Percentiles rank a stretch among this genome's conserved stretches.
Evolutionary conservation across 2,113 vertebrate genomes (phyloP).

Genomic region (Bubo scandiacus): DNA sequence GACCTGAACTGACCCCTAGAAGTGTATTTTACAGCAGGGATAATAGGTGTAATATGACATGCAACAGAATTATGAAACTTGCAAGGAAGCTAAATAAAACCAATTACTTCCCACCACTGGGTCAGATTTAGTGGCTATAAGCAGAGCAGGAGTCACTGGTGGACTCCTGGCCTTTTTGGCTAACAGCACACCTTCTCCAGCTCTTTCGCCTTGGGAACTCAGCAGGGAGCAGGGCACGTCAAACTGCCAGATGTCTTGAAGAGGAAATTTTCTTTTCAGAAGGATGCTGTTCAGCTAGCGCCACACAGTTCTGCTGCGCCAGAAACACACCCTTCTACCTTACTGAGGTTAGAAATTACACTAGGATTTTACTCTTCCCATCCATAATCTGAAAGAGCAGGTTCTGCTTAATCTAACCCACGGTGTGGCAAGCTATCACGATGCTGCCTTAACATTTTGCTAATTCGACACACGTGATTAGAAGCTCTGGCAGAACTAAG

Average conservation of each 20-base stretch:
- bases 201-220: neutral
- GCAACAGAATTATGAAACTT: neutral
- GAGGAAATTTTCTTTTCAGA: neutral
- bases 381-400: neutral
- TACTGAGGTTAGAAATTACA: neutral
- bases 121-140: neutral
- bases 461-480: slow-evolving; percentile 10
- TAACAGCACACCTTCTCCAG: neutral
- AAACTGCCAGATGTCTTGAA: neutral
- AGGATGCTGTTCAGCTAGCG: neutral
- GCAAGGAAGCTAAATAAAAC: neutral
- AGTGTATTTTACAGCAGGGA: neutral
- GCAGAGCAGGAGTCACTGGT: neutral
- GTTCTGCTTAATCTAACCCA: neutral
- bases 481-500: slow-evolving; percentile 45
- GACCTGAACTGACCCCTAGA: neutral
- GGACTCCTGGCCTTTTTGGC: neutral
- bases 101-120: neutral
- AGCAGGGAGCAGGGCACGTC: neutral
- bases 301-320: neutral
- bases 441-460: neutral
- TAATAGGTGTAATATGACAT: rapidly evolving
- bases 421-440: neutral
- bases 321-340: neutral
- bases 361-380: neutral